Percentiles rank a stretch among this genome's conserved stretches.
Conservation (phyloP, 2,888 invertebrate genomes). For the Mantis religiosa region DNA sequence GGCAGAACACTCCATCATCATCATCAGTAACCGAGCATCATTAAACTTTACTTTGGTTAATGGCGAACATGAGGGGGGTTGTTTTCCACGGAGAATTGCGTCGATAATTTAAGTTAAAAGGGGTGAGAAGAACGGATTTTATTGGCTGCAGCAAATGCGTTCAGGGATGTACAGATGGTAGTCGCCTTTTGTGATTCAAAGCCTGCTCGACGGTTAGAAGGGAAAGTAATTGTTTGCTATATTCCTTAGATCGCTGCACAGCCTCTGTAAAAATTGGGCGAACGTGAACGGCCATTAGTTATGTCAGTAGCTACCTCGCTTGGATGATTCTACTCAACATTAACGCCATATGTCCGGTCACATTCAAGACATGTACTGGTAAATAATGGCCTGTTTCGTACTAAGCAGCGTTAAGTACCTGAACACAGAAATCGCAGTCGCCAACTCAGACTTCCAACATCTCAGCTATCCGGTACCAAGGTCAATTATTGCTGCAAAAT, state of each 20-base stretch:
- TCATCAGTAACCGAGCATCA: background rate
- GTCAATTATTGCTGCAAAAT: no score
- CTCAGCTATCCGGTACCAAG: no score
- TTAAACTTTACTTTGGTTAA: background rate
- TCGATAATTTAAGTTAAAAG: background rate
- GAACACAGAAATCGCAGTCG: no score
- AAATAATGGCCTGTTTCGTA: no score
- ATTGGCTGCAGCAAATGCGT: background rate
- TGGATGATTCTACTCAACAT: background rate
- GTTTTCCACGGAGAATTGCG: background rate
- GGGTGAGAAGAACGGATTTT: background rate
- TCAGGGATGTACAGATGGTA: background rate
- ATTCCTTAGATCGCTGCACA: background rate
- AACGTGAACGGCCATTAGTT: background rate
- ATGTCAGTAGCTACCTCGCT: background rate
- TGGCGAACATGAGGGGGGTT: background rate
- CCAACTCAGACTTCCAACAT: no score
- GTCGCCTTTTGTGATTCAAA: background rate
- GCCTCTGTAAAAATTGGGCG: background rate
- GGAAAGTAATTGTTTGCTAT: background rate
- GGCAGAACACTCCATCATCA: background rate
- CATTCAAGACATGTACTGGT: no score
- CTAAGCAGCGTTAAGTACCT: no score
- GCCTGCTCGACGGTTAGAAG: background rate
- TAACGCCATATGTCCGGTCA: no score